A percentile compares a stretch with the other conserved stretches of the same genome.
Conservation (phyloP, 2,113 vertebrate genomes). For the Hypomesus transpacificus region DNA sequence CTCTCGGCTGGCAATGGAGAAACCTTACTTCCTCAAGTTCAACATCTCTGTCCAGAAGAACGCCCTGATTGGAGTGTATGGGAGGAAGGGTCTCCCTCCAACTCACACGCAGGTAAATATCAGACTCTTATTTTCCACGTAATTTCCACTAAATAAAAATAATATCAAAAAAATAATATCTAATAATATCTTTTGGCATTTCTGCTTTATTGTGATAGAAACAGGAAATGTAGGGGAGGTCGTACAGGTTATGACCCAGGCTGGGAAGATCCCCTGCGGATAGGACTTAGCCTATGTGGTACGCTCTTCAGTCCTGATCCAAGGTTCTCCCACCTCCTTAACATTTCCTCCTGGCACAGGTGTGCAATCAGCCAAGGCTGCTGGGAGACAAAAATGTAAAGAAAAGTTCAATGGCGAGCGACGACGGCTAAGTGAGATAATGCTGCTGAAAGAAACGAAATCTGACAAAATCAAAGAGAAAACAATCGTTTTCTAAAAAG, state of each 20-base stretch:
- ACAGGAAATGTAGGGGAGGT: too few species aligned
- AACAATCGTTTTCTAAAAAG: slow-evolving; percentile 42
- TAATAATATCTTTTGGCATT: too few species aligned
- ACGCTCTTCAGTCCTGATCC: slow-evolving; percentile 41
- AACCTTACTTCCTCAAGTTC: slow-evolving; percentile 95
- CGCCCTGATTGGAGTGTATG: slow-evolving; percentile 94
- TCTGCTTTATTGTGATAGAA: too few species aligned
- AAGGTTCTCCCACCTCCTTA: slow-evolving; percentile 63
- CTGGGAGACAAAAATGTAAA: background rate
- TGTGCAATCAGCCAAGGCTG: background rate
- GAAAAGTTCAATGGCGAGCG: too few species aligned
- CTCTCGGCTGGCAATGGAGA: slow-evolving; percentile 87
- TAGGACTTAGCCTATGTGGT: too few species aligned
- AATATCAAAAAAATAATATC: too few species aligned
- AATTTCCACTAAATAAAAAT: too few species aligned
- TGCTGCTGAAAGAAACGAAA: background rate
- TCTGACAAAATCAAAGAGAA: slow-evolving; percentile 35
- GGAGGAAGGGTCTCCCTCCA: slow-evolving; percentile 91
- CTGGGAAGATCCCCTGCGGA: too few species aligned
- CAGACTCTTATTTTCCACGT: background rate
- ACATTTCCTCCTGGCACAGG: slow-evolving; percentile 54
- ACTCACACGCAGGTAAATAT: slow-evolving; percentile 91
- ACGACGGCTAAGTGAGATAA: too few species aligned
- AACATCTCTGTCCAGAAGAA: slow-evolving; percentile 99
- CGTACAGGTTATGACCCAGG: too few species aligned